Evolutionary conservation across 2,888 invertebrate species (phyloP), one percentile per base, ranked within the genome.

Genomic region (Mamestra brassicae): DNA sequence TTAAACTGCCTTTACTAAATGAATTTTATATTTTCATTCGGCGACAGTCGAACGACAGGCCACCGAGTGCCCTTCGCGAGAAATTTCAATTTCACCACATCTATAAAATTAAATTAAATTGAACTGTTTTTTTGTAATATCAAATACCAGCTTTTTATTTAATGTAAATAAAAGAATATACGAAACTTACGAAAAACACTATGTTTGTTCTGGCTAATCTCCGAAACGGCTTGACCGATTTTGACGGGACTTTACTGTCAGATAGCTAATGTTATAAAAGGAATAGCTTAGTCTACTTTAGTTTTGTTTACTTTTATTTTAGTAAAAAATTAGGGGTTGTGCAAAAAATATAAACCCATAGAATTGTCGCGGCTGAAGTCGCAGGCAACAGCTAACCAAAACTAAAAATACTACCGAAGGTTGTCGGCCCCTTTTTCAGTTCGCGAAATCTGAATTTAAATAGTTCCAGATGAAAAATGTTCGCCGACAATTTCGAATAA

Each of bases 401-500:
- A 42, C 60, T 67, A 64, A 83, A 80, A 79, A 72, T 80, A 70
- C n/a, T 11, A 58, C 67, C 61, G 15, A 72, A 75, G 66, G 66
- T 42, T 69, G 68, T 26, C 65, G 4, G 26, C 54, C 83, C 68
- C 68, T 60, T 47, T 45, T 69, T 65, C 82, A 68, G 67, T 63
- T 72, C 64, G 68, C 74, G 42, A 78, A 80, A 73, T 76, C 74
- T 74, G 74, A 85, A 84, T 87, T 84, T 76, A 74, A 84, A 84
- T 66, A 77, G 74, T 75, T 71, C 55, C 17, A 71, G n/a, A 64
- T 81, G 77, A 81, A 86, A 86, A 80, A 71, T 67, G 69, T 79
- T 74, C 62, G 75, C 70, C 73, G 52, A 78, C 71, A 78, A 76
- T 75, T 75, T 76, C 66, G 76, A 72, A 71, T 75, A 71, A 73